Conservation (phyloP, 2,113 vertebrate genomes). For the Puffinus mauretanicus region DNA sequence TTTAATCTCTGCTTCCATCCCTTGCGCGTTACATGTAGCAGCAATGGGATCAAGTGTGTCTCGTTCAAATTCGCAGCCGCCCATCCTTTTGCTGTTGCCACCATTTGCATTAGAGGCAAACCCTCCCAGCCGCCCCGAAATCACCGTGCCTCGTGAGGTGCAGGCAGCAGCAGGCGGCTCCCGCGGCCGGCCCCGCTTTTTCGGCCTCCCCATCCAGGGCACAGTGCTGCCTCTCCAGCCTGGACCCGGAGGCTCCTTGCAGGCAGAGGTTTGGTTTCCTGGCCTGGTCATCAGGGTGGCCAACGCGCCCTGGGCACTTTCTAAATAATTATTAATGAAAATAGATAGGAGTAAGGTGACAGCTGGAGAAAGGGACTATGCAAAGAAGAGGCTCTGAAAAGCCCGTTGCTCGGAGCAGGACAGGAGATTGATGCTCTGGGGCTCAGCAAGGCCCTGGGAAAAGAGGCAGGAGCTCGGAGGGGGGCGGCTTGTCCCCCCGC, state of each 20-base stretch:
- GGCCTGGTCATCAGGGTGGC: too few species aligned
- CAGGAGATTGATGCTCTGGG: background rate
- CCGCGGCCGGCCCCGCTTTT: fast-evolving
- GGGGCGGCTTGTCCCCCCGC: background rate
- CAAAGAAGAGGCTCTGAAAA: background rate
- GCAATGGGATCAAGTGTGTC: background rate
- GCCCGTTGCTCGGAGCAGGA: background rate
- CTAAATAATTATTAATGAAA: background rate
- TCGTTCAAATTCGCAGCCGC: background rate
- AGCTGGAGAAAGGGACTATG: background rate
- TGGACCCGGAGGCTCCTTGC: background rate
- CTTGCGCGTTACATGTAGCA: background rate
- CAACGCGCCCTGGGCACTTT: background rate
- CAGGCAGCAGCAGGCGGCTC: background rate
- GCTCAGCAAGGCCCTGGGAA: background rate
- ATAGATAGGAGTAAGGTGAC: background rate
- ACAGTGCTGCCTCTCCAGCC: fast-evolving
- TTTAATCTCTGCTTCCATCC: background rate
- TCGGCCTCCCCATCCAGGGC: background rate
- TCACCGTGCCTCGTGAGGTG: too few species aligned
- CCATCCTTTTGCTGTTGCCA: too few species aligned
- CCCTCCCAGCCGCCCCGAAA: background rate
- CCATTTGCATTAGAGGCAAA: background rate
- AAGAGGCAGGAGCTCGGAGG: background rate
- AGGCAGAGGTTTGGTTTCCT: background rate